phyloP scores from a whole-genome alignment of 1,140 invertebrate species.

The Melipona quadrifasciata region DNA sequence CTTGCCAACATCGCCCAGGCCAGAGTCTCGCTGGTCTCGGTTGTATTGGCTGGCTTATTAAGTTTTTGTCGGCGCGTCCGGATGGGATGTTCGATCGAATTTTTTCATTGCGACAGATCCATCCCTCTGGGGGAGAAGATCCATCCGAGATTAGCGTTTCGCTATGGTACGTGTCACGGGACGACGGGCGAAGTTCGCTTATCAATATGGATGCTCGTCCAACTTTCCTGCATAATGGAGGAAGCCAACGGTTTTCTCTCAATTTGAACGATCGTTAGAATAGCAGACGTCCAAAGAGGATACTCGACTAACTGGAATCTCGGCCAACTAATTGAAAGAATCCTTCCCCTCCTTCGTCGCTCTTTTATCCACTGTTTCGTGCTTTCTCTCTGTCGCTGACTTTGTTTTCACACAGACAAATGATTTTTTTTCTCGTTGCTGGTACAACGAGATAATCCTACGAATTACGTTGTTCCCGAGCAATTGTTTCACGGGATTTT shows the following conservation, averaged over 20 bases:
- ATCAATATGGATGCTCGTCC: conserved; percentile 70
- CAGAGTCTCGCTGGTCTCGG: not conserved
- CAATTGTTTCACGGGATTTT: conserved; percentile 17
- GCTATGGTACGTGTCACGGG: not conserved
- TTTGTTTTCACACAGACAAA: not conserved
- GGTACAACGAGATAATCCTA: not conserved
- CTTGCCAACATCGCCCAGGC: too few species aligned
- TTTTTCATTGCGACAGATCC: not conserved
- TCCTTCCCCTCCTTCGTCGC: not conserved
- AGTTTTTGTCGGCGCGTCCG: not conserved
- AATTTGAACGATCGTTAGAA: conserved; percentile 18
- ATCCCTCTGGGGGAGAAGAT: conserved; percentile 14
- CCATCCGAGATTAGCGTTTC: conserved; percentile 14
- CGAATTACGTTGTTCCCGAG: not conserved
- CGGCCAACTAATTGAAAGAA: conserved; percentile 64
- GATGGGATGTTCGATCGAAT: not conserved
- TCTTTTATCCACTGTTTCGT: not conserved
- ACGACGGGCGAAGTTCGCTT: conserved; percentile 6
- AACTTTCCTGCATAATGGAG: conserved; percentile 67
- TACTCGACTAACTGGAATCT: conserved; percentile 56
- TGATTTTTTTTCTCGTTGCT: not conserved
- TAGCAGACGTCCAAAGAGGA: conserved; percentile 28
- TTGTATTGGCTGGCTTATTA: conserved; percentile 1
- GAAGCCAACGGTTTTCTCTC: conserved; percentile 32
- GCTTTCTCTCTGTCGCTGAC: not conserved